A percentile compares a stretch with the other conserved stretches of the same genome.
Evolutionary conservation across 1,140 invertebrate species (phyloP).

Genomic region (Drosophila virilis): DNA sequence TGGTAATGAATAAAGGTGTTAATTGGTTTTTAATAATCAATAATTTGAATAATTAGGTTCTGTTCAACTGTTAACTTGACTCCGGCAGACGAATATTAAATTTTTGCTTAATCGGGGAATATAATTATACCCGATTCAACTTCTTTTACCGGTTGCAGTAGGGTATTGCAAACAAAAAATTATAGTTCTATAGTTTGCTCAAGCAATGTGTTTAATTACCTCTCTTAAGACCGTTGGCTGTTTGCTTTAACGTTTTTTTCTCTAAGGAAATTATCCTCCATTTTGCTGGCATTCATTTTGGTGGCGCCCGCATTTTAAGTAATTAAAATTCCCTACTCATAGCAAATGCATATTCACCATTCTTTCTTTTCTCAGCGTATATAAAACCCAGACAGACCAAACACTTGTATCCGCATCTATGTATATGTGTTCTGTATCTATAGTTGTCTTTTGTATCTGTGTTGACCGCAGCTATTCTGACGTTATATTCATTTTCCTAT

Average conservation of each 20-base stretch:
- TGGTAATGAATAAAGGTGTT: too few relatives aligned
- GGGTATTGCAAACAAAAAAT: slow-evolving; percentile 4
- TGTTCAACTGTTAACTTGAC: too few relatives aligned
- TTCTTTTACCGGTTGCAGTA: too few relatives aligned
- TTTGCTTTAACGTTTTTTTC: slow-evolving; percentile 55
- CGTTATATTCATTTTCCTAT: slow-evolving; percentile 61
- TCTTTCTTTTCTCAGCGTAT: background rate
- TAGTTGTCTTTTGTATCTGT: slow-evolving; percentile 20
- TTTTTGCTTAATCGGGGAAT: too few relatives aligned
- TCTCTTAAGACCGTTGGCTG: slow-evolving; percentile 37
- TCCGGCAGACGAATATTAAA: too few relatives aligned
- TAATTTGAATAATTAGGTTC: too few relatives aligned
- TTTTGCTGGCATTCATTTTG: slow-evolving; percentile 16
- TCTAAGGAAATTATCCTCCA: slow-evolving; percentile 1
- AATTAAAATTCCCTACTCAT: slow-evolving; percentile 58
- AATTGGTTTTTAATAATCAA: too few relatives aligned
- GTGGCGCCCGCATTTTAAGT: slow-evolving; percentile 50
- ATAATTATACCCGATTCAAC: background rate
- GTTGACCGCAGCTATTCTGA: slow-evolving; percentile 35
- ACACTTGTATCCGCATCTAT: slow-evolving; percentile 2
- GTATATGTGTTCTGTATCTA: background rate
- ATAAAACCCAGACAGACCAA: background rate
- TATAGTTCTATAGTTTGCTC: slow-evolving; percentile 46
- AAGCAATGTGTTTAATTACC: slow-evolving; percentile 71
- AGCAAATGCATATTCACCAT: slow-evolving; percentile 31